A percentile compares a stretch with the other conserved stretches of the same genome.
phyloP scores from a whole-genome alignment of 2,113 vertebrate genomes.

The Sus scrofa region T2T-Sscrofa CM000824.6:25949001-25949500 shows the following conservation, averaged over 20 bases:
- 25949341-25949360: slow-evolving; percentile 10
- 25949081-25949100: background rate
- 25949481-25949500: too few relatives aligned
- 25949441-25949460: too few relatives aligned
- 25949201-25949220: slow-evolving; percentile 41
- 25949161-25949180: slow-evolving; percentile 71
- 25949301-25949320: background rate
- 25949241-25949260: background rate
- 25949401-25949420: too few relatives aligned
- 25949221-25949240: too few relatives aligned
- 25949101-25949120: slow-evolving; percentile 50
- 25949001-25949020: background rate
- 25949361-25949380: background rate
- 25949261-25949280: background rate
- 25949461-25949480: too few relatives aligned
- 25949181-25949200: slow-evolving; percentile 58
- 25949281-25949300: slow-evolving; percentile 19
- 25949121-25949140: slow-evolving; percentile 11
- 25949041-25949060: background rate
- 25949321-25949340: background rate
- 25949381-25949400: slow-evolving; percentile 40
- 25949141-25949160: slow-evolving; percentile 15
- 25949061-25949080: background rate
- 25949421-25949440: too few relatives aligned
- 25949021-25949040: background rate